A percentile compares a stretch with the other conserved stretches of the same genome.
phyloP scores from a whole-genome alignment of 2,888 invertebrate species.

The Zygogramma bicolorata region DNA sequence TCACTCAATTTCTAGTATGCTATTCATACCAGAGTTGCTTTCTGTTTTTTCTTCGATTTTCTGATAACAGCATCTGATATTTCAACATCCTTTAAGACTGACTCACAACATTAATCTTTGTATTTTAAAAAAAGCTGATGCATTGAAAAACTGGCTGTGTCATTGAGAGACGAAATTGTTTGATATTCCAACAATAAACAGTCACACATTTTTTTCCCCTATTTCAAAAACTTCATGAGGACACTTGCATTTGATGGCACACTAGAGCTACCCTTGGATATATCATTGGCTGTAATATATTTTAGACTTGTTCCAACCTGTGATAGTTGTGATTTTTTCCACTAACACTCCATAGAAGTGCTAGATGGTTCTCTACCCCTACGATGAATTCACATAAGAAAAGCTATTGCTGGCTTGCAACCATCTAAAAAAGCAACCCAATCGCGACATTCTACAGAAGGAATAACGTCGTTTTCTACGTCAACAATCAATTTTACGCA shows the following conservation, averaged over 20 bases:
- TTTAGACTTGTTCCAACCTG: constrained; percentile 7
- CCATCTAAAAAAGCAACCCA: constrained; percentile 33
- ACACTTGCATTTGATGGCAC: neutral
- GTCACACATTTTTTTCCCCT: constrained; percentile 35
- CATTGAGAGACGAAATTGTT: neutral
- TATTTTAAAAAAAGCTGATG: neutral
- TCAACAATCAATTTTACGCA: constrained; percentile 27
- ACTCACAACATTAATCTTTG: neutral
- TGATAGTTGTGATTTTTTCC: constrained; percentile 24
- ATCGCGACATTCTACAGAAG: constrained; percentile 24
- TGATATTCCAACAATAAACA: constrained; percentile 38
- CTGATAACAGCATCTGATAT: neutral
- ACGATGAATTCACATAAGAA: constrained; percentile 9
- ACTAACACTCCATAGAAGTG: neutral
- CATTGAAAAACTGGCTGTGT: neutral
- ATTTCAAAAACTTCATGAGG: constrained; percentile 11
- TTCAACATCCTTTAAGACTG: neutral
- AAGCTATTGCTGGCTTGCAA: constrained; percentile 31
- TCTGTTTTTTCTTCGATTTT: neutral
- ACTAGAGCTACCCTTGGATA: neutral
- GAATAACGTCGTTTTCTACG: constrained; percentile 16
- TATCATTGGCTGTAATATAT: neutral
- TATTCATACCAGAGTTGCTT: neutral
- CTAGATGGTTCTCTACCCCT: neutral
- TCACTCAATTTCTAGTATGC: too few relatives aligned